Base-by-base conservation (phyloP, 2,113 vertebrate genomes). In the Andinoacara biseriatus region DNA sequence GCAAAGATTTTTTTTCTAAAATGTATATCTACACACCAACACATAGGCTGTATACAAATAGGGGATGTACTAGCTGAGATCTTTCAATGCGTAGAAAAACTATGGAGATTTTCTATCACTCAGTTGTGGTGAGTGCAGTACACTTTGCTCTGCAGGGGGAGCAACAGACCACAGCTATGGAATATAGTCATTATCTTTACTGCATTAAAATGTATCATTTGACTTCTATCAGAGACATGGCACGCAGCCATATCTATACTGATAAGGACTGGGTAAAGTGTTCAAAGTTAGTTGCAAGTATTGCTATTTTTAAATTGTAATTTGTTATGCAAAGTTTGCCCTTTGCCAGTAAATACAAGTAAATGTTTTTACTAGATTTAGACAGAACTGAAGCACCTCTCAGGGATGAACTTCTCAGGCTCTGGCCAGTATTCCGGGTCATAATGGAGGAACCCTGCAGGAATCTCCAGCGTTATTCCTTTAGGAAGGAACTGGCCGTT, bases 391-490 rank as follows among this genome's bases (percentile, higher is more conserved):
- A 78, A 74, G 52, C 7, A 98, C 98, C 98, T 97, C 86, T 99
- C 96, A 0, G 98, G 98, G 84, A 97, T 94, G 89, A 99, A 99
- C 83, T 90, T 96, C 83, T 98, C 96, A 0, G 98, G 98, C 74
- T 96, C 91, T 0, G 96, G 94, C 98, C 98, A 99, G 91, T 96
- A 82, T 29, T 97, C 93, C 0, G 98, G 96, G 87, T 99, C 94
- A 1, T 93, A 90, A 92, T 99, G 98, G 54, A 99, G 96, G 84
- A 96, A 96, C 1, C 96, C 96, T 29, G 96, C 96, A 0, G 98
- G 96, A 1, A 95, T 95, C 93, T 99, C 98, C 76, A 99, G 35
- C 4, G 95, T 93, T 0, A 95, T 61, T 2, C 97, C 97, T 54
- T 96, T 96, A 0, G 97, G 97, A 57, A 99, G 93, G 46, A 0